Conservation (phyloP, 2,113 vertebrate genomes). For the Montifringilla adamsi region DNA sequence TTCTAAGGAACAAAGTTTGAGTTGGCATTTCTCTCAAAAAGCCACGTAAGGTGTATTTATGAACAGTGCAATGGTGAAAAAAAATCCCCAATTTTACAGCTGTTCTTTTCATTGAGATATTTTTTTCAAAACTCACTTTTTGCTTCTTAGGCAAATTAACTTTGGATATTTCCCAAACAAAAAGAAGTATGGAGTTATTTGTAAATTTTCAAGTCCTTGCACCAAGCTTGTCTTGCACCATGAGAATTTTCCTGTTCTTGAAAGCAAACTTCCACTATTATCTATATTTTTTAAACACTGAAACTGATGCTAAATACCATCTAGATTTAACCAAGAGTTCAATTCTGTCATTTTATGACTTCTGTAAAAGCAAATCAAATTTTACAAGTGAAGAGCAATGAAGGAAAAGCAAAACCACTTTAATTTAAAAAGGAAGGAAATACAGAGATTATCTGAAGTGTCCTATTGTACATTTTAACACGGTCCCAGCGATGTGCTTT, state of each 20-base stretch:
- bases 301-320: neutral
- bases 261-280: neutral
- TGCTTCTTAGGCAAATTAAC: neutral
- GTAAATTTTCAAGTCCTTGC: neutral
- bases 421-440: neutral
- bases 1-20: conserved; percentile 58
- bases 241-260: neutral
- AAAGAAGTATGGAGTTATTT: neutral
- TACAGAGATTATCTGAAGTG: neutral
- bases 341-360: neutral
- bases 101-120: neutral
- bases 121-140: neutral
- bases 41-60: neutral
- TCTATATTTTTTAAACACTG: neutral
- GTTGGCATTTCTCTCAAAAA: neutral
- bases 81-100: neutral
- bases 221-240: neutral
- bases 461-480: neutral
- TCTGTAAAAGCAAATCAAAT: neutral
- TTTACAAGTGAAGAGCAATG: neutral
- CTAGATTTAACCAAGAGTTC: neutral
- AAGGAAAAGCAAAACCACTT: neutral
- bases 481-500: neutral
- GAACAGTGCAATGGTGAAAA: neutral
- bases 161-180: neutral